A percentile compares a stretch with the other conserved stretches of the same genome.
phyloP scores from a whole-genome alignment of 2,797 vertebrate species.

The Cyclopterus lumpus region DNA sequence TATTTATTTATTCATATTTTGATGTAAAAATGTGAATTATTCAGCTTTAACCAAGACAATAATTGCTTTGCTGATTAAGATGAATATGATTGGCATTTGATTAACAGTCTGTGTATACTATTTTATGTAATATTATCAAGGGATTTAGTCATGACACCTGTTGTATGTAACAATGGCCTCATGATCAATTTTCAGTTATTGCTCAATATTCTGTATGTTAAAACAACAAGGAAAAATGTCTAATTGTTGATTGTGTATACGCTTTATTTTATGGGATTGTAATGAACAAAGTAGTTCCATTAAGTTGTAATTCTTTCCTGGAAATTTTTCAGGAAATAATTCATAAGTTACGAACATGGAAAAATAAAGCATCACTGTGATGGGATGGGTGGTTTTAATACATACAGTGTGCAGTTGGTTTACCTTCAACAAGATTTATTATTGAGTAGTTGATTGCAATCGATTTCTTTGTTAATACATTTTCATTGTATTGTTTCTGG shows the following conservation, averaged over 20 bases:
- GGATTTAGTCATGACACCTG: constrained; percentile 1
- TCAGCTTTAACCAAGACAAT: background rate
- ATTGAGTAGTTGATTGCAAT: background rate
- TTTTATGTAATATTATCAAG: constrained; percentile 5
- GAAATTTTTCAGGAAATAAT: background rate
- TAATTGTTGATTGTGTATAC: background rate
- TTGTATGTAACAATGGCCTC: background rate
- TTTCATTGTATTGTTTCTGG: background rate
- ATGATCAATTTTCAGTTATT: constrained; percentile 7
- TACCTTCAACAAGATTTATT: background rate
- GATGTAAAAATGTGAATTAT: constrained; percentile 11
- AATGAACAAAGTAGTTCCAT: background rate
- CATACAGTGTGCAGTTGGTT: background rate
- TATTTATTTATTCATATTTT: constrained; percentile 21
- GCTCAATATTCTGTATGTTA: constrained; percentile 3
- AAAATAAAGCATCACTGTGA: background rate
- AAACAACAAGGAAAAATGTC: background rate
- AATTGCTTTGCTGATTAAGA: background rate
- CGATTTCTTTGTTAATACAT: background rate
- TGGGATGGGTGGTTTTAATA: background rate
- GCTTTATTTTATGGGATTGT: background rate
- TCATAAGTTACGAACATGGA: background rate
- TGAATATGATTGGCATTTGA: background rate
- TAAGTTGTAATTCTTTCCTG: background rate
- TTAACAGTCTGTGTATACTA: background rate